Evolutionary conservation across 2,797 vertebrate genomes (phyloP).

Genomic region (Cossypha heuglini): DNA sequence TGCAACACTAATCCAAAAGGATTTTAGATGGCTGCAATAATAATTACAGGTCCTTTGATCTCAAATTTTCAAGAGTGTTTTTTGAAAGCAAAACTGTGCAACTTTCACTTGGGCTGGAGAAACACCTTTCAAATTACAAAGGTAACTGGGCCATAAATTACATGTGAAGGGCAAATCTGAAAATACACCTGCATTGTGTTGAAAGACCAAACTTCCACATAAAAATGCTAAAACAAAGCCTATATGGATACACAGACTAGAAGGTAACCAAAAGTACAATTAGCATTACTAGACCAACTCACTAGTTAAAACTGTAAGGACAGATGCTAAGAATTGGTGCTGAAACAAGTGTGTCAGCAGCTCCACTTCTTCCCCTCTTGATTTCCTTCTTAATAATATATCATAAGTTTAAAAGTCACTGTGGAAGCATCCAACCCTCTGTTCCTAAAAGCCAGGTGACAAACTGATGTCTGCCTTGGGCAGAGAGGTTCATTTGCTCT

Average conservation of each 20-base stretch:
- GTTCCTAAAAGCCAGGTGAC: background rate
- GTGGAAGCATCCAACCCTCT: background rate
- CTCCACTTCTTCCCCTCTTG: background rate
- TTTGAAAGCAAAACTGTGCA: background rate
- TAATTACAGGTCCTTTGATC: conserved; percentile 43
- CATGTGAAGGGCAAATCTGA: background rate
- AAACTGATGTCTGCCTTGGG: background rate
- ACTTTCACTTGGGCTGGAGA: background rate
- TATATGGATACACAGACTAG: background rate
- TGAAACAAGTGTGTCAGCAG: background rate
- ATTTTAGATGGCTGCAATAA: background rate
- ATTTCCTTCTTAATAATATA: background rate
- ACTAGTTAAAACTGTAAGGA: background rate
- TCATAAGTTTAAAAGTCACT: background rate
- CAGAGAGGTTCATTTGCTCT: background rate
- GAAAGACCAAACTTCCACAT: background rate
- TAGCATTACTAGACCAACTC: background rate
- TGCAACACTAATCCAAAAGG: background rate
- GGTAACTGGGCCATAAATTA: background rate
- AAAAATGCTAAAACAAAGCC: background rate
- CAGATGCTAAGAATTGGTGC: background rate
- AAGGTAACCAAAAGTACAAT: background rate
- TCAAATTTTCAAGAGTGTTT: background rate
- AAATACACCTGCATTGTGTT: background rate
- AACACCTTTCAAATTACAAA: background rate